Evolutionary conservation across 2,888 invertebrate genomes (phyloP).

Genomic region (Limnephilus lunatus): DNA sequence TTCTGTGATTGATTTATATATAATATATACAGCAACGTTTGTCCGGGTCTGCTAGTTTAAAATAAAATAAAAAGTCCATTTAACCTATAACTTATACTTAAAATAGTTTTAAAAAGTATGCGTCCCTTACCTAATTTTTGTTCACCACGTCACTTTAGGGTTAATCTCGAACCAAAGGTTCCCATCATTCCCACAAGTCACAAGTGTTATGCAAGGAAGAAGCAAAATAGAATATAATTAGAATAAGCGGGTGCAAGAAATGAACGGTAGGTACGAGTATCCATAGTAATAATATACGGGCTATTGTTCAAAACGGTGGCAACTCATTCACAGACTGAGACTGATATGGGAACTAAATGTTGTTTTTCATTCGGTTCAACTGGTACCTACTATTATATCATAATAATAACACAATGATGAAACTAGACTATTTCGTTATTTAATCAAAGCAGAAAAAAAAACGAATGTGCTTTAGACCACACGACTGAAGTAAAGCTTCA

Average conservation of each 20-base stretch:
- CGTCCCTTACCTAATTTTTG: too few relatives aligned
- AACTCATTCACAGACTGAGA: not conserved
- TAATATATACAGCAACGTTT: too few relatives aligned
- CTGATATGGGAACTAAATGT: not conserved
- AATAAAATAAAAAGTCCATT: too few relatives aligned
- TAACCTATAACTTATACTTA: too few relatives aligned
- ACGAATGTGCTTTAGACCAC: too few relatives aligned
- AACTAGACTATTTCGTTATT: not conserved
- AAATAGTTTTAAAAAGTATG: too few relatives aligned
- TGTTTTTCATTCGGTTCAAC: not conserved
- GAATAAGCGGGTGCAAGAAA: not conserved
- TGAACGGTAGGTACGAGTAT: not conserved
- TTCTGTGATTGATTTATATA: too few relatives aligned
- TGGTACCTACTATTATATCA: not conserved
- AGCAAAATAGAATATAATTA: conserved; percentile 2
- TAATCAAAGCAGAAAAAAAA: not conserved
- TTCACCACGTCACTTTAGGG: too few relatives aligned
- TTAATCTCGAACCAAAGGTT: not conserved
- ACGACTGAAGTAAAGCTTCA: too few relatives aligned
- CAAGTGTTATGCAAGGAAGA: conserved; percentile 18
- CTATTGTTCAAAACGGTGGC: not conserved
- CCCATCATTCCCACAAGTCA: not conserved
- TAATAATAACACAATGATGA: not conserved
- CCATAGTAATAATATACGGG: not conserved
- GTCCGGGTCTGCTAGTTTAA: too few relatives aligned